Percentiles rank a stretch among this genome's conserved stretches.
Conservation (phyloP, 2,888 invertebrate species). For the Crepidodera aurea region DNA sequence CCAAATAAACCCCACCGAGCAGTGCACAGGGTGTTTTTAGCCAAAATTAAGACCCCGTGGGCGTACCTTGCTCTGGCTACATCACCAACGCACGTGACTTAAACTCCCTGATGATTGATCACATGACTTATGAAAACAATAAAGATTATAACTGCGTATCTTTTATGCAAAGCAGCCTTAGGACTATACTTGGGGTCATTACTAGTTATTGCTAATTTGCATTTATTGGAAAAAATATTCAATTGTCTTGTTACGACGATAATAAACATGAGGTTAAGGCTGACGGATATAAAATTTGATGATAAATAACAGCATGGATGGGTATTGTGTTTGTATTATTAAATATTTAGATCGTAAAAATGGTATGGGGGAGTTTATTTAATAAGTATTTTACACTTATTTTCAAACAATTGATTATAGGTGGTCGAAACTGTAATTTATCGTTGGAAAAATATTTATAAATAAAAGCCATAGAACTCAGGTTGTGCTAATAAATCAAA, state of each 20-base stretch:
- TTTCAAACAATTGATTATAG: too few species aligned
- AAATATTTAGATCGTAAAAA: too few species aligned
- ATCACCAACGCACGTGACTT: constrained; percentile 55
- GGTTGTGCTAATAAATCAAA: too few species aligned
- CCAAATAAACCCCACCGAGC: constrained; percentile 10
- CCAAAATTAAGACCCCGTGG: constrained; percentile 52
- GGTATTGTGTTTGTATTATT: neutral
- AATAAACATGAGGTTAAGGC: neutral
- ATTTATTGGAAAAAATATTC: constrained; percentile 43
- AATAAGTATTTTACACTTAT: too few species aligned
- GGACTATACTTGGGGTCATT: constrained; percentile 40
- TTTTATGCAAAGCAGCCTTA: constrained; percentile 48
- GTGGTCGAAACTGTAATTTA: too few species aligned
- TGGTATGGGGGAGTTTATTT: too few species aligned
- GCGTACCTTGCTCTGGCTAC: constrained; percentile 47
- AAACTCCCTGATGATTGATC: constrained; percentile 54
- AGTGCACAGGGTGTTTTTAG: constrained; percentile 41
- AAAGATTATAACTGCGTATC: constrained; percentile 52
- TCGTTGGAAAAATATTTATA: too few species aligned
- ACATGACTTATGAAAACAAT: constrained; percentile 55
- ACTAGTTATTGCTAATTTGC: constrained; percentile 47
- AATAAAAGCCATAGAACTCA: too few species aligned
- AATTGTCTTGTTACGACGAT: constrained; percentile 5
- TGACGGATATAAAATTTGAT: neutral
- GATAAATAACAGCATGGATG: neutral